Evolutionary conservation across 2,888 invertebrate species (phyloP).

Genomic region (Drosophila macrospina): DNA sequence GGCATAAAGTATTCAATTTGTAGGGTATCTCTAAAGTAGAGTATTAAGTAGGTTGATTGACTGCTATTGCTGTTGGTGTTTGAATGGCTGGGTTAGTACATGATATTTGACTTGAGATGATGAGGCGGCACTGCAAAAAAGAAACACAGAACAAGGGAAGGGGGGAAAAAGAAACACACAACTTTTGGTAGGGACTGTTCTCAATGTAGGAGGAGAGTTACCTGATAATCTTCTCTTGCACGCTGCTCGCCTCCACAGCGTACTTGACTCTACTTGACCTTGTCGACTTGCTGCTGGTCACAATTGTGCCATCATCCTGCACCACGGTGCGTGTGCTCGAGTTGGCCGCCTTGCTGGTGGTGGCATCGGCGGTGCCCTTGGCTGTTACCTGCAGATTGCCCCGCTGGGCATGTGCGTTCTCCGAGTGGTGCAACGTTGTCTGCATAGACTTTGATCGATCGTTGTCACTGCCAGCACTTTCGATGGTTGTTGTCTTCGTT

Average conservation of each 20-base stretch:
- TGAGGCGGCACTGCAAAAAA: constrained; percentile 46
- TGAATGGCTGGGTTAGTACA: constrained; percentile 68
- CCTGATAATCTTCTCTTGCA: constrained; percentile 86
- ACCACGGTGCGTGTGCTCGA: constrained; percentile 60
- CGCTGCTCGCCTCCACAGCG: constrained; percentile 87
- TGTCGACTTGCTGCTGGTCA: constrained; percentile 74
- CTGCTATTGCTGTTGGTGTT: constrained; percentile 42
- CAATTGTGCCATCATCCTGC: constrained; percentile 72
- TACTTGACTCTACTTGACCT: constrained; percentile 86
- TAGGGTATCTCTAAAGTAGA: background rate
- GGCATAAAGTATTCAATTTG: background rate
- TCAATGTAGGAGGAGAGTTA: constrained; percentile 50
- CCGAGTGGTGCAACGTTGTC: constrained; percentile 58
- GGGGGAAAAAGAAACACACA: background rate
- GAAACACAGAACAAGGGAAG: constrained; percentile 24
- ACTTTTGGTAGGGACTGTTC: background rate
- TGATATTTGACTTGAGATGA: constrained; percentile 46
- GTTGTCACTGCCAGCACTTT: constrained; percentile 31
- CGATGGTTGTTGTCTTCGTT: constrained; percentile 21
- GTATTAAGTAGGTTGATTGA: background rate
- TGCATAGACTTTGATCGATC: constrained; percentile 27
- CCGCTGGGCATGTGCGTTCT: constrained; percentile 58
- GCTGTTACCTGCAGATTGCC: constrained; percentile 65
- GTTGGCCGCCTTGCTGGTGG: constrained; percentile 59
- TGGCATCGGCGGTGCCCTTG: constrained; percentile 72